phyloP scores from a whole-genome alignment of 2,888 invertebrate genomes.

The Conomelus anceps region DNA sequence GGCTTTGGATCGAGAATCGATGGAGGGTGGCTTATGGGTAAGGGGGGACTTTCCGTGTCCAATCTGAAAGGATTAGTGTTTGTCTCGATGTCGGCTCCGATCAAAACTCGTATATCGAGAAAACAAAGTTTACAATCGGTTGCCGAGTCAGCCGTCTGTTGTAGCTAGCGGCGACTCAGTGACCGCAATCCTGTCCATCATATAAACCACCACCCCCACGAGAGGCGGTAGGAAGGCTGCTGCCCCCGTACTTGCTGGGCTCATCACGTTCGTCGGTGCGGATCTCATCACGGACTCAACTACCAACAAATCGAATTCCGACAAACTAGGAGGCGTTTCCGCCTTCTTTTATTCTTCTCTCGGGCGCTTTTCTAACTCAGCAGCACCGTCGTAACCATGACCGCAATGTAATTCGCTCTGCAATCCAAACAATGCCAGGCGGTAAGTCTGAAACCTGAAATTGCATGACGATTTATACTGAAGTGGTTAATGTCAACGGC shows the following conservation, averaged over 20 bases:
- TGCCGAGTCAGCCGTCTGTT: not conserved
- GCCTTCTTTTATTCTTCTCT: not conserved
- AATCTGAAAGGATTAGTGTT: not conserved
- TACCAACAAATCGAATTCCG: not conserved
- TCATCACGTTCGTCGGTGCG: not conserved
- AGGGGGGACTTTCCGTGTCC: not conserved
- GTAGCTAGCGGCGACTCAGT: not conserved
- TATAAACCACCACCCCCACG: not conserved
- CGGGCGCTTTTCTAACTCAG: not conserved
- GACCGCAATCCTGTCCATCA: not conserved
- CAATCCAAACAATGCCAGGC: not conserved
- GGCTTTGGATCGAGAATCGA: not conserved
- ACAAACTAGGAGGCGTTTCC: not conserved
- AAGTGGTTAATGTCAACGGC: too few relatives aligned
- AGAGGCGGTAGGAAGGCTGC: not conserved
- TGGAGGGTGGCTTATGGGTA: not conserved
- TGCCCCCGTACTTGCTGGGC: not conserved
- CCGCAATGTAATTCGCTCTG: not conserved
- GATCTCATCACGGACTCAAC: not conserved
- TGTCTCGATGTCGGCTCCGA: not conserved
- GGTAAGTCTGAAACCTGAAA: too few relatives aligned
- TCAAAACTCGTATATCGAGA: not conserved
- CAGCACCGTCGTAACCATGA: not conserved
- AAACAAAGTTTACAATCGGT: not conserved
- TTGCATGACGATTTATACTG: too few relatives aligned